Conservation (phyloP, 2,888 invertebrate species). For the Thera britannica region DNA sequence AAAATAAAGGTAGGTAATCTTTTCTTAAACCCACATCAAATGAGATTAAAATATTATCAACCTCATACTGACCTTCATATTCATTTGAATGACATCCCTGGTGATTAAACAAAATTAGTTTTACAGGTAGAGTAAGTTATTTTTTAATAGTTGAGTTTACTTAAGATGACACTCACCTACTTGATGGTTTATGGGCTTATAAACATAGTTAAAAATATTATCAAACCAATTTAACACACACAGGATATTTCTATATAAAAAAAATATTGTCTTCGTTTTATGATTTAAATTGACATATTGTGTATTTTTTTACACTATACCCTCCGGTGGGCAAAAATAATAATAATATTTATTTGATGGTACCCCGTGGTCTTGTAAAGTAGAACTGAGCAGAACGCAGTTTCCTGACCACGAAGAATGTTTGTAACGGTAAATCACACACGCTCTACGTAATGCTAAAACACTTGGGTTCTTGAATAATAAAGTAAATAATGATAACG, state of each 20-base stretch:
- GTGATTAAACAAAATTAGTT: not conserved
- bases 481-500: not conserved
- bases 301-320: too few species aligned
- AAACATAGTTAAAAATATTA: too few species aligned
- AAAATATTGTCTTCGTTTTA: too few species aligned
- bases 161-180: too few species aligned
- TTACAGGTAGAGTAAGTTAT: not conserved
- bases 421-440: slow-evolving; percentile 4
- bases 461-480: not conserved
- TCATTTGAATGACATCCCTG: not conserved
- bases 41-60: not conserved
- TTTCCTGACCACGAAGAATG: not conserved
- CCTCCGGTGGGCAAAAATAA: too few species aligned
- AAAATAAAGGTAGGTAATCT: not conserved
- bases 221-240: too few species aligned
- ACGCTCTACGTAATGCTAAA: not conserved
- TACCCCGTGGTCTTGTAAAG: not conserved
- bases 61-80: not conserved
- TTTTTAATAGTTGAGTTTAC: too few species aligned
- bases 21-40: not conserved
- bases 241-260: too few species aligned
- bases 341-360: too few species aligned
- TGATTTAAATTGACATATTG: too few species aligned
- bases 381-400: not conserved
- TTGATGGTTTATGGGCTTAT: too few species aligned